Conservation (phyloP, 2,888 invertebrate species). For the Drosophila monieri region DNA sequence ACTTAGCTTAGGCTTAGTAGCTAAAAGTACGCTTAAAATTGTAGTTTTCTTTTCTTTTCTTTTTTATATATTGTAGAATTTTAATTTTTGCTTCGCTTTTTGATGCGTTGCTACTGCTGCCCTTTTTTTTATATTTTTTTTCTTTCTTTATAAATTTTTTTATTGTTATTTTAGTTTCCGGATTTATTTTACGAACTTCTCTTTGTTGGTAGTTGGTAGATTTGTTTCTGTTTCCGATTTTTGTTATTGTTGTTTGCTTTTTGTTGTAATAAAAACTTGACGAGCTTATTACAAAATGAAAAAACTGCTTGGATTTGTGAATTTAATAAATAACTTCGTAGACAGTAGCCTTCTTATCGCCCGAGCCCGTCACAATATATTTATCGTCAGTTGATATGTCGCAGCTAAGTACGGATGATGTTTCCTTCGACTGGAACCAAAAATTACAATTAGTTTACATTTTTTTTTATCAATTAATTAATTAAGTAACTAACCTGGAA, state of each 20-base stretch:
- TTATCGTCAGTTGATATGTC: conserved; percentile 99
- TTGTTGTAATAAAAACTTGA: conserved; percentile 76
- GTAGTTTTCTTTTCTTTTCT: conserved; percentile 66
- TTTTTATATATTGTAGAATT: conserved; percentile 70
- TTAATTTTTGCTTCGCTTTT: conserved; percentile 60
- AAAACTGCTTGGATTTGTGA: conserved; percentile 53
- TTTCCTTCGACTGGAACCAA: conserved; percentile 94
- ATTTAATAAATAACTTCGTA: conserved; percentile 96
- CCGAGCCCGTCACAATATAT: conserved; percentile 98
- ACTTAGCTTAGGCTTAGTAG: conserved; percentile 75
- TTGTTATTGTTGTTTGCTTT: neutral
- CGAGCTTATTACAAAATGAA: conserved; percentile 79
- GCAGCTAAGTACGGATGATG: conserved; percentile 98
- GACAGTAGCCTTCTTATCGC: conserved; percentile 98
- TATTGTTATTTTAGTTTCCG: conserved; percentile 42
- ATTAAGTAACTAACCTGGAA: conserved; percentile 90
- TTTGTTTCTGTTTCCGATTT: conserved; percentile 27
- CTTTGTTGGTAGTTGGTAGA: conserved; percentile 40
- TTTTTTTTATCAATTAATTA: neutral
- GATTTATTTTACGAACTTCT: conserved; percentile 54
- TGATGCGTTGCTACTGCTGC: conserved; percentile 56
- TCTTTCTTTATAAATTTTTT: conserved; percentile 24
- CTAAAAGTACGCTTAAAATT: conserved; percentile 75
- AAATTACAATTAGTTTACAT: conserved; percentile 27
- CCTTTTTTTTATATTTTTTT: conserved; percentile 8